Evolutionary conservation across 1,140 invertebrate genomes (phyloP), one percentile per base, ranked within the genome.

Genomic region (Panonychus citri): DNA sequence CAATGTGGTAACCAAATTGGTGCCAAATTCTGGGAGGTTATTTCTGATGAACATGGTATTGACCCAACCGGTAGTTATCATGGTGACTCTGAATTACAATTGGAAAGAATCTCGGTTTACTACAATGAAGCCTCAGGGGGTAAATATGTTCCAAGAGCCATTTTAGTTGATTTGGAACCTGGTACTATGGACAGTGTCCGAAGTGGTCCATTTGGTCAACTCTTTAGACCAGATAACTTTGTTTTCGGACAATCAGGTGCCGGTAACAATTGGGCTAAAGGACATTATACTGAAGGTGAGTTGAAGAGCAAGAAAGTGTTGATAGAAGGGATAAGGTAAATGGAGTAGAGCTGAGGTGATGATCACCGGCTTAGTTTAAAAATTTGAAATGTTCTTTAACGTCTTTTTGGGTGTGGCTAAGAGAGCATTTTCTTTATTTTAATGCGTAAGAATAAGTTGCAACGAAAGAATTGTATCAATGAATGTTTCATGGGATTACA

Each of bases 1-100:
- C 87, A 91, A 68, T 91, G 87, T 70, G 87, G 87, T 55, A 91
- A 91, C 74, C 84, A 86, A 72, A 85, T 86, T 65, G 83, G 83
- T 69, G 78, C 82, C 60, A 85, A 84, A 78, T 76, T 76, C 59
- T 77, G 75, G 75, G 75, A 77, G 63, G 73, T 91, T 34, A 90
- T 91, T 62, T 89, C 72, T 85, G 84, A 87, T 65, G 84, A 88
- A 70, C 84, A 88, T 69, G 84, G 84, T 60, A 85, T 88, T 66
- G 83, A 86, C 71, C 78, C 80, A 61, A 80, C 77, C 63, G 85
- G 85, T 55, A 77, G 80, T 24, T 89, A 87, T 66, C 78, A 82
- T 59, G 85, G 85, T 24, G 83, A 88, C 69, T 83, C 81, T 27
- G 81, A 85, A 65, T 73, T 88, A 50, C 86, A 90, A 66, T 68